These are phyloP conservation scores for Prunella strophiata DNA, from an alignment of 2,797 vertebrate genomes.

Conservation along the genomic window DNA sequence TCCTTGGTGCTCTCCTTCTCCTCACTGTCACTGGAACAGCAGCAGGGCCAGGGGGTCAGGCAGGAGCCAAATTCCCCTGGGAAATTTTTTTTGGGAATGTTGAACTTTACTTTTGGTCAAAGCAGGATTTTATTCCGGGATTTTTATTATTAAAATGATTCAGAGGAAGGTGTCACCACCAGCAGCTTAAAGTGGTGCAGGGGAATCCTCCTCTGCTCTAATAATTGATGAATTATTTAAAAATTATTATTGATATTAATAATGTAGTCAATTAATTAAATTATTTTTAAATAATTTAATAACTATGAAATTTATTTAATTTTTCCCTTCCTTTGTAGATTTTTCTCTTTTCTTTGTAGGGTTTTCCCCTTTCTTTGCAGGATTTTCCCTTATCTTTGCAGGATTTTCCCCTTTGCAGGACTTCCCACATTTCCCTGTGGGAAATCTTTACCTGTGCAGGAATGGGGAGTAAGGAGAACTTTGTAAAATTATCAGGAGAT, in stretches of 20 bases:
- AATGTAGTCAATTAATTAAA: no score
- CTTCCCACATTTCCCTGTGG: neutral
- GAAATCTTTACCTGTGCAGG: neutral
- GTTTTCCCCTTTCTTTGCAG: neutral
- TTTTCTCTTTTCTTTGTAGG: neutral
- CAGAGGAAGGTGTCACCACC: neutral
- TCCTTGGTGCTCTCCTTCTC: slow-evolving; percentile 82
- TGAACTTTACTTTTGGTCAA: neutral
- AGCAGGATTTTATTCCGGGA: neutral
- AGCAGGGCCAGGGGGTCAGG: neutral
- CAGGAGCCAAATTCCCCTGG: rapidly evolving
- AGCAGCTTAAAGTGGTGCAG: neutral
- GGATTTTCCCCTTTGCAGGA: neutral
- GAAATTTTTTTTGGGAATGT: neutral
- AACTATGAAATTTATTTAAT: neutral
- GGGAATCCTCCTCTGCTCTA: neutral
- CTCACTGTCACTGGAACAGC: slow-evolving; percentile 86
- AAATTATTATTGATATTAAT: neutral
- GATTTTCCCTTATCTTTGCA: neutral
- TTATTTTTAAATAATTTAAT: no score
- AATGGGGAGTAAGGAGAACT: neutral
- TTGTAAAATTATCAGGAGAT: neutral
- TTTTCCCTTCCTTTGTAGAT: neutral
- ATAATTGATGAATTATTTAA: neutral
- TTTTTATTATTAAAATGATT: neutral